A percentile compares a stretch with the other conserved stretches of the same genome.
phyloP scores from a whole-genome alignment of 2,888 invertebrate species.

The Hydrotaea diabolus region DNA sequence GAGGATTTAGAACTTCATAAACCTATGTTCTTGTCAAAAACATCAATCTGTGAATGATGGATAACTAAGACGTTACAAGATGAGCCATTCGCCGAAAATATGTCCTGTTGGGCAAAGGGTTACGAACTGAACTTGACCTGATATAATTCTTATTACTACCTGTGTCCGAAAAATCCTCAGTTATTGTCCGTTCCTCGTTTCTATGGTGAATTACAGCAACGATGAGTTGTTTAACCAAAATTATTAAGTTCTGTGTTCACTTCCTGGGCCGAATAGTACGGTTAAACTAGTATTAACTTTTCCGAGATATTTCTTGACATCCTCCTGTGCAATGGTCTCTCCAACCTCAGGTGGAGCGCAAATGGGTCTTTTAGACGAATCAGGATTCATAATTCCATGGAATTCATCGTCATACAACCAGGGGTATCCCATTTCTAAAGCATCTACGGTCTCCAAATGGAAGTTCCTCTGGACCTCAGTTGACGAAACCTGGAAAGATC shows the following conservation, averaged over 20 bases:
- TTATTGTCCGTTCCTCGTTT: slow-evolving; percentile 7
- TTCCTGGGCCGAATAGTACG: neutral
- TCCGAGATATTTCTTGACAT: neutral
- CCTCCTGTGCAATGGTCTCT: too few species aligned
- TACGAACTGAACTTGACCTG: neutral
- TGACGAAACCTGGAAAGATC: too few species aligned
- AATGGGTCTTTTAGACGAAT: too few species aligned
- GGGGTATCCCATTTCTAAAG: too few species aligned
- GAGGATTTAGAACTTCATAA: slow-evolving; percentile 1
- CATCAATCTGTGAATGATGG: neutral
- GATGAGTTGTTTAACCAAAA: neutral
- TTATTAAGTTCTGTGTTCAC: neutral
- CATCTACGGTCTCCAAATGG: too few species aligned
- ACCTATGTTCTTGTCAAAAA: neutral
- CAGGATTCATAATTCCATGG: too few species aligned
- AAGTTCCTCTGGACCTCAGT: too few species aligned
- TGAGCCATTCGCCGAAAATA: too few species aligned
- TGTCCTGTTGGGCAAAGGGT: slow-evolving; percentile 12
- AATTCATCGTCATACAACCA: too few species aligned
- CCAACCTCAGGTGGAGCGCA: too few species aligned
- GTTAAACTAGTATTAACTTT: neutral
- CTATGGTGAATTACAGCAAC: neutral
- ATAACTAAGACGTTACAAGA: slow-evolving; percentile 16
- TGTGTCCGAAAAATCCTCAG: slow-evolving; percentile 10
- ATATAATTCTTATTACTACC: too few species aligned